Percentiles rank a stretch among this genome's conserved stretches.
These are phyloP conservation scores for Oreochromis tanganicae DNA, from an alignment of 2,113 vertebrate species.

Conservation along the genomic window DNA sequence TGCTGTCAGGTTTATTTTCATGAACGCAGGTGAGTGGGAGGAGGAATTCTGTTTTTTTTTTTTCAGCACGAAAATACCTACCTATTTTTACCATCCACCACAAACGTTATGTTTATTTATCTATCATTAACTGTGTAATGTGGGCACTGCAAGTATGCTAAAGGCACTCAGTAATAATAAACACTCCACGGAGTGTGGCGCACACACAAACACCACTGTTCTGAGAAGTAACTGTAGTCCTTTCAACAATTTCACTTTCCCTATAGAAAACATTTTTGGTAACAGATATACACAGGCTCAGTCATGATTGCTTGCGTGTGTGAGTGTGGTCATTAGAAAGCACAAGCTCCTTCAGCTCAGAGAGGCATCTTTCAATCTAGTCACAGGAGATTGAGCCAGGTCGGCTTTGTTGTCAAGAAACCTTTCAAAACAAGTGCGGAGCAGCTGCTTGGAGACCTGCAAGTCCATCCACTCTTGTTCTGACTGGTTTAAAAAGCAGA, in stretches of 20 bases:
- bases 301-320: neutral
- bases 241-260: neutral
- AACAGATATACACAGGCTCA: neutral
- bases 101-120: neutral
- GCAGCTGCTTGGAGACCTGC: constrained; percentile 34
- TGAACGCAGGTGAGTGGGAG: constrained; percentile 33
- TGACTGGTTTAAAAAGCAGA: neutral
- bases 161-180: neutral
- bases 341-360: neutral
- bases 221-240: neutral
- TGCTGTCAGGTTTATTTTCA: constrained; percentile 2
- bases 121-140: neutral
- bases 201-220: neutral
- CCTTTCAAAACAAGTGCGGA: constrained; percentile 41
- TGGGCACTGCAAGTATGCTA: neutral
- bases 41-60: neutral
- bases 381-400: neutral
- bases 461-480: neutral
- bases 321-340: neutral
- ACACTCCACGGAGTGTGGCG: neutral
- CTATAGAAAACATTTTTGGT: neutral
- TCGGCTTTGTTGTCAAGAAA: constrained; percentile 45
- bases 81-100: neutral
- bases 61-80: neutral
- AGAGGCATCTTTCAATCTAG: constrained; percentile 14